Conservation (phyloP, 1,140 invertebrate genomes). For the Protaetia brevitarsis region DNA sequence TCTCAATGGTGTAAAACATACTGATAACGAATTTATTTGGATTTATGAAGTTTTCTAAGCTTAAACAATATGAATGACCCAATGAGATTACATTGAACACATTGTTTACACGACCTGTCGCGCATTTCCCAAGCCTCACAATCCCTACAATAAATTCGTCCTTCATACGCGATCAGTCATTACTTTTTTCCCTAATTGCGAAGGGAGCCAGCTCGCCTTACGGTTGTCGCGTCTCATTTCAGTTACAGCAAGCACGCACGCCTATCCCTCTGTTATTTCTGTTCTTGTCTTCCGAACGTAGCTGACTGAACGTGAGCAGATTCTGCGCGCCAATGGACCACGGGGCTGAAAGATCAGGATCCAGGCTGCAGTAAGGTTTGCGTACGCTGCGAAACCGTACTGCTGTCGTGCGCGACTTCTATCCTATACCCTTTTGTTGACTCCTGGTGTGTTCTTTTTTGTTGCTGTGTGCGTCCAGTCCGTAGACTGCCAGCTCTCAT, state of each 20-base stretch:
- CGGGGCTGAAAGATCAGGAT: constrained; percentile 9
- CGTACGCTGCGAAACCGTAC: not conserved
- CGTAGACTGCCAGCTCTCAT: not conserved
- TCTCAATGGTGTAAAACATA: too few species aligned
- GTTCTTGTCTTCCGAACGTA: not conserved
- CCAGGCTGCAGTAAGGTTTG: constrained; percentile 14
- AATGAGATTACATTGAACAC: too few species aligned
- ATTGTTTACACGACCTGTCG: too few species aligned
- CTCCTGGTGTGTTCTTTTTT: not conserved
- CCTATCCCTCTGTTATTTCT: not conserved
- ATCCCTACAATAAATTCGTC: too few species aligned
- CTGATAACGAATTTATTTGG: too few species aligned
- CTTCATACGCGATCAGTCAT: too few species aligned
- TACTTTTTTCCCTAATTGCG: too few species aligned
- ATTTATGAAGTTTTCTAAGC: too few species aligned
- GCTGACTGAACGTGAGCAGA: not conserved
- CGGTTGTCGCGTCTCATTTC: not conserved
- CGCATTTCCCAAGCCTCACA: too few species aligned
- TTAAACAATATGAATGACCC: too few species aligned
- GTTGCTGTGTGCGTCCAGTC: not conserved
- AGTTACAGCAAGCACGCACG: not conserved
- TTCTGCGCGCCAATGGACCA: constrained; percentile 16
- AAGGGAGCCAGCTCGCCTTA: too few species aligned
- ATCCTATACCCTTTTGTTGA: not conserved
- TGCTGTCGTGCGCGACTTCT: not conserved